Evolutionary conservation across 2,888 invertebrate genomes (phyloP).

Genomic region (Uropetala carovei): DNA sequence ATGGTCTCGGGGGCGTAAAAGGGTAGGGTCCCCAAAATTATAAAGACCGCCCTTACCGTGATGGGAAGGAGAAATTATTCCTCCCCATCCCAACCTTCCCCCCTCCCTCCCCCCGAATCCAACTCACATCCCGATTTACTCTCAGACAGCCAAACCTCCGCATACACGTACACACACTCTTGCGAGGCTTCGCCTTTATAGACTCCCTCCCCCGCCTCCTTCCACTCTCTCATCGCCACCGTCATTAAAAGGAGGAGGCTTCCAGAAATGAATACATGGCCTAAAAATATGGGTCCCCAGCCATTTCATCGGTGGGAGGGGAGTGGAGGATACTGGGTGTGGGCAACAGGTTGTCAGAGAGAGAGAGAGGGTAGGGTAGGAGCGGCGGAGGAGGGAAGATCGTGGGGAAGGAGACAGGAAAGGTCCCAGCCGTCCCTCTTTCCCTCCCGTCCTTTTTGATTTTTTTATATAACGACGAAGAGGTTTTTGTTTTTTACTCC

Average conservation of each 20-base stretch:
- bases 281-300: constrained; percentile 34
- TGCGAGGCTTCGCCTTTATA: background rate
- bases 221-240: background rate
- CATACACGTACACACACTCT: background rate
- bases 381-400: background rate
- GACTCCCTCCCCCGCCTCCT: background rate
- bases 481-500: too few relatives aligned
- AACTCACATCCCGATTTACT: background rate
- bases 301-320: background rate
- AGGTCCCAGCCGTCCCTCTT: background rate
- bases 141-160: background rate
- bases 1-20: constrained; percentile 14
- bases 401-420: too few relatives aligned
- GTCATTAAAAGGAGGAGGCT: constrained; percentile 50
- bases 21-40: constrained; percentile 23
- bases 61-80: constrained; percentile 1
- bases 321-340: background rate
- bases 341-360: background rate
- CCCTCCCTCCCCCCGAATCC: background rate
- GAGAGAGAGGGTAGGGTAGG: background rate
- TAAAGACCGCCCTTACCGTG: background rate
- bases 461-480: background rate
- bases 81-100: background rate
- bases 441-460: constrained; percentile 11
- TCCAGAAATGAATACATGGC: constrained; percentile 31